These are phyloP conservation scores for Patagioenas fasciata DNA, from an alignment of 2,113 vertebrate species.

Conservation along the genomic window DNA sequence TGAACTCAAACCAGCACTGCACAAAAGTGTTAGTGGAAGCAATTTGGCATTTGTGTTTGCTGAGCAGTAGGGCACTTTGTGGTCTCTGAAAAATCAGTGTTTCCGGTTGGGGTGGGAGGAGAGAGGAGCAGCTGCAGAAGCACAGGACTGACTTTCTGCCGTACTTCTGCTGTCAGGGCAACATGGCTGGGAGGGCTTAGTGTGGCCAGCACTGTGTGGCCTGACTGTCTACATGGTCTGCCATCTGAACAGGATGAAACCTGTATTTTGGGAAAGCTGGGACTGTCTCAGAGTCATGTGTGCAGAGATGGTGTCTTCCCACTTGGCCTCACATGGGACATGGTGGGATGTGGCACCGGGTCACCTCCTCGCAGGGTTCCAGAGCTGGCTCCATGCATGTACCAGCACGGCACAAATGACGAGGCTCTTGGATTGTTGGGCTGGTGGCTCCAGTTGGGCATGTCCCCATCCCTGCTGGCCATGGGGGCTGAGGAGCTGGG, in stretches of 20 bases:
- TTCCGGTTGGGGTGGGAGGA: rapidly evolving
- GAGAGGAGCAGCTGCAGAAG: background rate
- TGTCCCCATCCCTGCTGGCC: no score
- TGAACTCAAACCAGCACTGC: background rate
- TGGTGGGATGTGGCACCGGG: background rate
- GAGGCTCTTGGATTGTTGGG: no score
- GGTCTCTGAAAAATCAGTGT: background rate
- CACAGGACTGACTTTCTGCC: background rate
- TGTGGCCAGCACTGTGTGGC: rapidly evolving
- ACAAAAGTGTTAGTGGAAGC: rapidly evolving
- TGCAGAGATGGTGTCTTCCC: rapidly evolving
- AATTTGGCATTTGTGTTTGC: rapidly evolving
- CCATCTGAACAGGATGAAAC: background rate
- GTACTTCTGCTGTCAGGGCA: background rate
- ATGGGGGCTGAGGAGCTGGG: background rate
- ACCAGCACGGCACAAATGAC: background rate
- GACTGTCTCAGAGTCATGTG: background rate
- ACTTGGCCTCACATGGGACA: rapidly evolving
- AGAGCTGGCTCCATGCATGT: rapidly evolving
- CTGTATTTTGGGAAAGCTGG: background rate
- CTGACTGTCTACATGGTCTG: background rate
- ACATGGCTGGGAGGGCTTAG: background rate
- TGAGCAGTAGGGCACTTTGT: background rate
- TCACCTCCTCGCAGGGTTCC: rapidly evolving
- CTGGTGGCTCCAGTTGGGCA: background rate